Percentiles rank a stretch among this genome's conserved stretches.
These are phyloP conservation scores for Cabera pusaria DNA, from an alignment of 2,888 invertebrate species.

Conservation along the genomic window DNA sequence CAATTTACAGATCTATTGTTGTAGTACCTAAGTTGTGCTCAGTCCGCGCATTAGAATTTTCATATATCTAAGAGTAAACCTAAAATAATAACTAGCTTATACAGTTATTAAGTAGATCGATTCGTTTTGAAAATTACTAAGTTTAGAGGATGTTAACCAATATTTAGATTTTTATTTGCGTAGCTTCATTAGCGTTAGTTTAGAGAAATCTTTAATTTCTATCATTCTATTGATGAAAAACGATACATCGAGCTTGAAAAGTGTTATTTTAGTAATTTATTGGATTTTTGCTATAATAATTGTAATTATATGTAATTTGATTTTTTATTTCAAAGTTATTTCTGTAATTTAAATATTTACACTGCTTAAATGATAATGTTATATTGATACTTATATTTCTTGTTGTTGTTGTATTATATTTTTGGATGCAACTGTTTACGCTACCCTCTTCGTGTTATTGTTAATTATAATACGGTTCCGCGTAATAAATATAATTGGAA, in stretches of 20 bases:
- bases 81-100: slow-evolving; percentile 55
- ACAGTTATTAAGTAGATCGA: slow-evolving; percentile 47
- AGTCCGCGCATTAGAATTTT: slow-evolving; percentile 47
- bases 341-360: slow-evolving; percentile 78
- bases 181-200: slow-evolving; percentile 69
- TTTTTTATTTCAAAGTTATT: slow-evolving; percentile 67
- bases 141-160: slow-evolving; percentile 80
- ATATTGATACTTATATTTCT: slow-evolving; percentile 74
- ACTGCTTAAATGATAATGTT: slow-evolving; percentile 78
- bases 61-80: slow-evolving; percentile 55
- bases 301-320: slow-evolving; percentile 56
- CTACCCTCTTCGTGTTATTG: slow-evolving; percentile 68
- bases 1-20: too few species aligned
- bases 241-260: slow-evolving; percentile 78
- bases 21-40: too few species aligned
- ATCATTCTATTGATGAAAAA: slow-evolving; percentile 55
- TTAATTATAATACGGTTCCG: slow-evolving; percentile 55
- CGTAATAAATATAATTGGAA: slow-evolving; percentile 39
- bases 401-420: slow-evolving; percentile 78
- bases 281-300: slow-evolving; percentile 74
- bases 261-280: slow-evolving; percentile 73
- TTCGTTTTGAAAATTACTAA: slow-evolving; percentile 71
- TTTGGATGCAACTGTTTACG: slow-evolving; percentile 78
- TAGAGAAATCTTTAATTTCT: slow-evolving; percentile 52
- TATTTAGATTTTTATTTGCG: slow-evolving; percentile 68